Evolutionary conservation across 2,113 vertebrate genomes (phyloP), one percentile per base, ranked within the genome.

Genomic region (Athene noctua): DNA sequence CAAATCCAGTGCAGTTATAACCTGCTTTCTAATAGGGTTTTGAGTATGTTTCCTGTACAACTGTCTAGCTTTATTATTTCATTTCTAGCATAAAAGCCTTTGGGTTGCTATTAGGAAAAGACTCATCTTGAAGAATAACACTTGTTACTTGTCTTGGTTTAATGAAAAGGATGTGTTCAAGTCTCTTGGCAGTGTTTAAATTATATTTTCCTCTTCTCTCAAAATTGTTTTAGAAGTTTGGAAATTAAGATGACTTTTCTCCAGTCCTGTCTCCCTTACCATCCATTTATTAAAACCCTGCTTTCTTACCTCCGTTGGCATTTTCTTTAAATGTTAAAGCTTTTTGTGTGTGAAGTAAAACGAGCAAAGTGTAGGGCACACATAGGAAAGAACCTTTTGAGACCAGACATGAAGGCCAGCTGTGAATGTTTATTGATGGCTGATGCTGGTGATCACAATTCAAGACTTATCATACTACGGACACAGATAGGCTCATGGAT

Each of bases 251-350:
- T 2, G 0, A 61, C 44, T 46, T 52, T 63, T 20, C 46, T 55
- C 40, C 36, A 47, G 15, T 72, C 25, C 40, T 87, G 40, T 91
- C 22, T 93, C 17, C 42, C 10, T 80, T 77, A 65, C 58, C 21
- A 36, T 22, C 16, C n/a, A 30, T 68, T 95, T 92, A 95, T 91
- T 97, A 95, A 97, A 97, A 62, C 5, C 68, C 29, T 49, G 61
- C 62, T 96, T 96, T 95, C 61, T 95, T 87, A 96, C 5, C 14
- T 91, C 29, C 7, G 0, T 16, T 6, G 4, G 66, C 80, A 89
- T 82, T 82, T 79, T 87, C 49, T 85, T 90, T 47, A 78, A 10
- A 29, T 63, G 32, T 36, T 61, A 23, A 87, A 75, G 62, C 19
- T 84, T 67, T 85, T 36, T 55, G 5, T 70, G 6, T 73, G 26